Evolutionary conservation across 2,797 vertebrate species (phyloP), one percentile per base, ranked within the genome.

Genomic region (Heliangelus exortis): DNA sequence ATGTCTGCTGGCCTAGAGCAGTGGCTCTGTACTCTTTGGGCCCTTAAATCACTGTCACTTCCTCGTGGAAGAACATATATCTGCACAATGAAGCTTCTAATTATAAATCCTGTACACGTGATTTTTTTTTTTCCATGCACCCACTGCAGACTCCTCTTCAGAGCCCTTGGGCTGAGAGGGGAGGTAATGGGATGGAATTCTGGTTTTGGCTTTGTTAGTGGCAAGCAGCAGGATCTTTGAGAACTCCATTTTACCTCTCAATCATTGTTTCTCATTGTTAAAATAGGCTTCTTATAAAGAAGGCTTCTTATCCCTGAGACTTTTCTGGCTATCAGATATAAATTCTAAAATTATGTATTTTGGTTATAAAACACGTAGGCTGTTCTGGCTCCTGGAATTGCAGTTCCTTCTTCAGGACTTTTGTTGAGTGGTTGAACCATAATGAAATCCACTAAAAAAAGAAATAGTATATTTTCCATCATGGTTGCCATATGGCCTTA

Each of bases 391-490:
- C 19, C 59, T 65, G 84, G 54, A 92, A 85, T 95, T 71, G 28
- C 4, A 3, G 34, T 89, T 93, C 36, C n/a, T 62, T 26, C 85
- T 71, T 34, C 59, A 59, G 33, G 20, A 18, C 39, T 91, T 90
- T 29, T 41, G 51, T 21, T 90, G n/a, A 4, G 3, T 72, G 66
- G 22, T 62, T 78, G 75, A 88, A 73, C 33, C 10, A 0, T 50
- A 47, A 72, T 51, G 55, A 90, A 94, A 84, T 29, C 48, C 31
- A 54, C 87, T 55, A 47, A 57, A 85, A 82, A 96, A 92, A 69
- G 23, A 71, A 83, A 62, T 5, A 9, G 3, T 57, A 15, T 67
- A 15, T 85, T 79, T 77, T 91, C 72, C 68, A 41, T 71, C 66
- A 53, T 41, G 61, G 61, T 67, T 76, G 39, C 89, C 80, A 68